Conservation (phyloP, 1,140 invertebrate genomes). For the Whitmania pigra region DNA sequence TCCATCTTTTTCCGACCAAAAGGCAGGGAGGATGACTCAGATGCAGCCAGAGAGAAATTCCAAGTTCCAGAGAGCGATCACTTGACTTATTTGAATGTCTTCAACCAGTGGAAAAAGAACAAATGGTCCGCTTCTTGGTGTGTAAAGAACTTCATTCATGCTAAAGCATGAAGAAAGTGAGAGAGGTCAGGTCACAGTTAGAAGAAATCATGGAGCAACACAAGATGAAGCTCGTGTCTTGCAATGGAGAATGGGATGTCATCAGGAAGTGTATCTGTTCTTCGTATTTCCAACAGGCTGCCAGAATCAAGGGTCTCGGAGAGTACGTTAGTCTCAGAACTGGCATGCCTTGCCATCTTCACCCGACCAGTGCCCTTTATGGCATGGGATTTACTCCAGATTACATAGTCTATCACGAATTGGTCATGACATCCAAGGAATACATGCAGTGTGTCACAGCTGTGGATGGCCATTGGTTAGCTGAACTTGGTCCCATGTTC, state of each 20-base stretch:
- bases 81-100: conserved; percentile 89
- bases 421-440: conserved; percentile 92
- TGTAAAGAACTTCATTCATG: conserved; percentile 93
- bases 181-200: conserved; percentile 91
- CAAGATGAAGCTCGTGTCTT: conserved; percentile 78
- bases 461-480: conserved; percentile 93
- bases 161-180: conserved; percentile 85
- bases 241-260: conserved; percentile 93
- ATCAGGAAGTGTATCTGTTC: conserved; percentile 96
- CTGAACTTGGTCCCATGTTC: conserved; percentile 97
- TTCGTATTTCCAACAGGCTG: conserved; percentile 90
- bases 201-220: conserved; percentile 94
- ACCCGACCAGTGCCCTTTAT: conserved; percentile 94
- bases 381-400: conserved; percentile 97
- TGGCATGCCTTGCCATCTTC: conserved; percentile 96
- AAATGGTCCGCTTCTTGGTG: conserved; percentile 75
- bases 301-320: conserved; percentile 66
- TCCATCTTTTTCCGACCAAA: conserved; percentile 97
- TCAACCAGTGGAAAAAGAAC: conserved; percentile 94
- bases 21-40: conserved; percentile 93
- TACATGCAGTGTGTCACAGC: conserved; percentile 99
- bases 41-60: conserved; percentile 90
- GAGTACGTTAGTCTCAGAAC: conserved; percentile 97
- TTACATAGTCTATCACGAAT: conserved; percentile 93
- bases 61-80: conserved; percentile 98